phyloP scores from a whole-genome alignment of 2,888 invertebrate genomes.

The Bombylius major region DNA sequence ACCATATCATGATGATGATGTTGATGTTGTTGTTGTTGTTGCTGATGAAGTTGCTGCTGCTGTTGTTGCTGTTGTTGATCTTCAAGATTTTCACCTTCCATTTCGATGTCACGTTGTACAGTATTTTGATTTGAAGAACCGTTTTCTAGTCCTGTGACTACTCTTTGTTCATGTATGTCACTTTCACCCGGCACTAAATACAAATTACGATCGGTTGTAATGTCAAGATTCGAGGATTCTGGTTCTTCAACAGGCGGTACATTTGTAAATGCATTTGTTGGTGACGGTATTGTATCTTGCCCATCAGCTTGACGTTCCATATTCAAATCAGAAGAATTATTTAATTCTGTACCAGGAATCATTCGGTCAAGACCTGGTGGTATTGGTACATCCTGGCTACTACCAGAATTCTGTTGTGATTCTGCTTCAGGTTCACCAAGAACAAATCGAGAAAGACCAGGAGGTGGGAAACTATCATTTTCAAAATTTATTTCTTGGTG shows the following conservation, averaged over 20 bases:
- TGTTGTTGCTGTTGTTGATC: constrained; percentile 24
- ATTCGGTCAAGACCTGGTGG: constrained; percentile 41
- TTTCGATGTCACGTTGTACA: constrained; percentile 41
- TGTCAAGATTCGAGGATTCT: constrained; percentile 16
- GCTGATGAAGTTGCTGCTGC: constrained; percentile 10
- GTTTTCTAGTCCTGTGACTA: constrained; percentile 45
- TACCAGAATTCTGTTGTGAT: constrained; percentile 13
- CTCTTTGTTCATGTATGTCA: constrained; percentile 26
- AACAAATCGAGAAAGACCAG: constrained; percentile 52
- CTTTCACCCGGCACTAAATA: constrained; percentile 30
- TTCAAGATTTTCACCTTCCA: constrained; percentile 48
- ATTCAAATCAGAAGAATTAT: constrained; percentile 35
- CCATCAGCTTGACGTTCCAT: constrained; percentile 37
- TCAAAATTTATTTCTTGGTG: constrained; percentile 25
- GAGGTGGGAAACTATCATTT: constrained; percentile 44
- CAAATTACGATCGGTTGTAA: constrained; percentile 25
- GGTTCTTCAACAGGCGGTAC: constrained; percentile 9
- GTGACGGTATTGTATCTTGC: constrained; percentile 27
- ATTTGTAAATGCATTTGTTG: constrained; percentile 11
- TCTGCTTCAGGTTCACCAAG: constrained; percentile 51
- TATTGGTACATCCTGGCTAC: constrained; percentile 29
- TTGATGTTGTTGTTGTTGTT: constrained; percentile 9
- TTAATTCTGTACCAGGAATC: constrained; percentile 39
- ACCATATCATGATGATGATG: constrained; percentile 12
- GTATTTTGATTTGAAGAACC: constrained; percentile 27